phyloP scores from a whole-genome alignment of 2,113 vertebrate genomes.

The Phylloscopus trochiloides region DNA sequence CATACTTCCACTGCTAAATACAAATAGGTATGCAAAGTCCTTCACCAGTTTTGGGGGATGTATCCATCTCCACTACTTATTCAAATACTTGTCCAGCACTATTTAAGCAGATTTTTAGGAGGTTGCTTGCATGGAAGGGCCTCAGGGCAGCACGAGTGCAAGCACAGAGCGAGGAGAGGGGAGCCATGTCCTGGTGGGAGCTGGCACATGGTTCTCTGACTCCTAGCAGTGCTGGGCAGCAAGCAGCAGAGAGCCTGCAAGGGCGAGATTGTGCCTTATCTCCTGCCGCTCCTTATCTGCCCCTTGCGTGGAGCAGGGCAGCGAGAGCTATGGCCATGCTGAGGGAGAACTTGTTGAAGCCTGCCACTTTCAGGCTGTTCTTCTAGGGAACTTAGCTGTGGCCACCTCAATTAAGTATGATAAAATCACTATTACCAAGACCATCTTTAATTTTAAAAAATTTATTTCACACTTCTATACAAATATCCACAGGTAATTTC shows the following conservation, averaged over 20 bases:
- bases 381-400: not conserved
- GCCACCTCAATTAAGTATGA: not conserved
- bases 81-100: accelerated
- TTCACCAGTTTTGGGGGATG: not conserved
- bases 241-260: not conserved
- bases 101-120: not conserved
- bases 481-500: constrained; percentile 81
- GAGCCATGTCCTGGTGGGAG: accelerated
- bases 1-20: not conserved
- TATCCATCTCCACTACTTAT: not conserved
- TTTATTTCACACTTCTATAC: constrained; percentile 82
- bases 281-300: not conserved
- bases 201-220: not conserved
- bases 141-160: accelerated
- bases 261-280: accelerated
- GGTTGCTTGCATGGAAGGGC: not conserved
- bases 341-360: not conserved
- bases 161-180: accelerated
- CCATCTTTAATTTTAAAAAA: constrained; percentile 52
- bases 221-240: not conserved
- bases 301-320: not conserved
- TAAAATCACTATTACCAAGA: constrained; percentile 1
- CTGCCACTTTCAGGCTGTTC: not conserved
- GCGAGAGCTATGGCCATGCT: accelerated
- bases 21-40: not conserved